A percentile compares a stretch with the other conserved stretches of the same genome.
Evolutionary conservation across 2,888 invertebrate genomes (phyloP).

Genomic region (Myathropa florea): DNA sequence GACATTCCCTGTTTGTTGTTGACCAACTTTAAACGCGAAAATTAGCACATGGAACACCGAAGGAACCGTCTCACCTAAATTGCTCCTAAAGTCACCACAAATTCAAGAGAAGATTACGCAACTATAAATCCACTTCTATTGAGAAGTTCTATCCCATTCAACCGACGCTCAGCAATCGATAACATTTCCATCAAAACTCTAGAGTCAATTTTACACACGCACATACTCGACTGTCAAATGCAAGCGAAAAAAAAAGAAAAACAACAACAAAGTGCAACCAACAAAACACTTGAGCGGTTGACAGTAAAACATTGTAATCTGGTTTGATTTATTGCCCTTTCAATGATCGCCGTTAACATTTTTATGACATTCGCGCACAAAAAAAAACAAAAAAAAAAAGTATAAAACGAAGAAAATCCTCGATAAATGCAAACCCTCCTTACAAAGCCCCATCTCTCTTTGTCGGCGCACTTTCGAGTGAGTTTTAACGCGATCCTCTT

Average conservation of each 20-base stretch:
- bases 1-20: no score
- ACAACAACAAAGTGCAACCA: conserved; percentile 28
- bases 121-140: neutral
- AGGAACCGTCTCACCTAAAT: no score
- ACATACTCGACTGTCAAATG: neutral
- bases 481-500: conserved; percentile 9
- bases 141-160: neutral
- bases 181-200: conserved; percentile 1
- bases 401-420: conserved; percentile 43
- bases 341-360: conserved; percentile 60
- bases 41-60: no score
- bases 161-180: neutral
- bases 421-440: conserved; percentile 53
- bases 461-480: conserved; percentile 60
- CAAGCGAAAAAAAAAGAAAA: neutral
- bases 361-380: conserved; percentile 45
- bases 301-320: conserved; percentile 46
- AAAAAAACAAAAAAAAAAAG: conserved; percentile 7
- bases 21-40: no score
- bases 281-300: conserved; percentile 55
- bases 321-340: conserved; percentile 58
- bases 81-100: neutral
- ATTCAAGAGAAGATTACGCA: neutral
- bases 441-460: conserved; percentile 45
- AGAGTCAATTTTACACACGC: neutral